These are phyloP conservation scores for Hypomesus transpacificus DNA, from an alignment of 2,113 vertebrate species.

Conservation along the genomic window DNA sequence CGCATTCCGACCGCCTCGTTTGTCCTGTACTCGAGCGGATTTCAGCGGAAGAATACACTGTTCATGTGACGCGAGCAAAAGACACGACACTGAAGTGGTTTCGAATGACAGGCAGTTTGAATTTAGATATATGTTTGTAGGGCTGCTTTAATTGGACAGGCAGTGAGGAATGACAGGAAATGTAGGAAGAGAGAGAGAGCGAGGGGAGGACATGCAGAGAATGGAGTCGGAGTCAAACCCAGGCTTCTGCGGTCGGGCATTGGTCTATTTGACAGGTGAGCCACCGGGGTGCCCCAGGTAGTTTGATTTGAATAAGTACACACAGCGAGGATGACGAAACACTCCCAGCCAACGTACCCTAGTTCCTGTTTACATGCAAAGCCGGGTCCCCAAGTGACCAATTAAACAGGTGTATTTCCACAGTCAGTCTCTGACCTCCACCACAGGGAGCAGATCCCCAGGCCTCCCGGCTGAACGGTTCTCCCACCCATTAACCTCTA, in stretches of 20 bases:
- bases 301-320: no score
- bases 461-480: slow-evolving; percentile 27
- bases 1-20: no score
- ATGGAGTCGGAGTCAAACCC: no score
- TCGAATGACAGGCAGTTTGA: neutral
- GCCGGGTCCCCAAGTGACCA: slow-evolving; percentile 47
- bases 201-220: no score
- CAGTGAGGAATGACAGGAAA: no score
- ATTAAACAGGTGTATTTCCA: slow-evolving; percentile 51
- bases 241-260: no score
- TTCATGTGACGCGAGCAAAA: neutral
- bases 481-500: slow-evolving; percentile 42
- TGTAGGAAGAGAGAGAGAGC: no score
- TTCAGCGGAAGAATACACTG: neutral
- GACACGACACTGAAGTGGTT: neutral
- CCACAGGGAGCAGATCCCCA: slow-evolving; percentile 42
- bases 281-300: no score
- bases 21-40: no score
- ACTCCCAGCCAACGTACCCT: neutral
- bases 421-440: slow-evolving; percentile 29
- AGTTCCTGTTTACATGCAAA: slow-evolving; percentile 53
- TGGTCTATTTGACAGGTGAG: no score
- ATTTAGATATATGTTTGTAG: neutral
- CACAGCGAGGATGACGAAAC: no score
- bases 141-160: no score